These are phyloP conservation scores for Euura lappo DNA, from an alignment of 1,140 invertebrate species.

Conservation along the genomic window DNA sequence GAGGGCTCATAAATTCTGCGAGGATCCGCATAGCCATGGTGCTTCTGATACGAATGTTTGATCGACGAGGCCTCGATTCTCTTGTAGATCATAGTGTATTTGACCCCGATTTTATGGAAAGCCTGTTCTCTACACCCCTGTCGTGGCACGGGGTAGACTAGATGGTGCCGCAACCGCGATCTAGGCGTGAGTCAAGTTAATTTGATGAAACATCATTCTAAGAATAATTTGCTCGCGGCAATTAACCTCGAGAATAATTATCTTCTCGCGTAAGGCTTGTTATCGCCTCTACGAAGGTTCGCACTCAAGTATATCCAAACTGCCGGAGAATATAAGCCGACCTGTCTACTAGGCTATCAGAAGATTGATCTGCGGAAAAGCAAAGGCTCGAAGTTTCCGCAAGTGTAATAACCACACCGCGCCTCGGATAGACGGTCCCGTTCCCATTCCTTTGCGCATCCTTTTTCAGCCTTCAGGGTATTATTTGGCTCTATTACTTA, in stretches of 20 bases:
- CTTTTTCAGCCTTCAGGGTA: conserved; percentile 5
- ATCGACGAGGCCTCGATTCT: background rate
- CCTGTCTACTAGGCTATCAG: background rate
- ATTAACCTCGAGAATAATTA: background rate
- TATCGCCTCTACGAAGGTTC: too few species aligned
- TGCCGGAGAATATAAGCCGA: background rate
- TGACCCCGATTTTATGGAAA: background rate
- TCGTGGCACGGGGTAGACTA: background rate
- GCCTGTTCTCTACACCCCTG: background rate
- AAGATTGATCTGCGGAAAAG: conserved; percentile 4
- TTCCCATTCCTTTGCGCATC: background rate
- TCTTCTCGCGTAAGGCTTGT: background rate
- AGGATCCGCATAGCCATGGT: too few species aligned
- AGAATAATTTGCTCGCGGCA: background rate
- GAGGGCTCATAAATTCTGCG: too few species aligned
- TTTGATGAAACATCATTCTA: background rate
- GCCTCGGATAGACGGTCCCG: background rate
- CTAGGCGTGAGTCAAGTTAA: background rate
- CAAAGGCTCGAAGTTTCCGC: background rate
- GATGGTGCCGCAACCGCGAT: background rate
- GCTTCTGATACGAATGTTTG: background rate
- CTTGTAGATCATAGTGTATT: background rate
- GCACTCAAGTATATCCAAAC: too few species aligned
- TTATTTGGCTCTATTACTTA: background rate
- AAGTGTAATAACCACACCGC: background rate